Conservation (phyloP, 2,797 vertebrate genomes). For the Cercopithecus diana region DNA sequence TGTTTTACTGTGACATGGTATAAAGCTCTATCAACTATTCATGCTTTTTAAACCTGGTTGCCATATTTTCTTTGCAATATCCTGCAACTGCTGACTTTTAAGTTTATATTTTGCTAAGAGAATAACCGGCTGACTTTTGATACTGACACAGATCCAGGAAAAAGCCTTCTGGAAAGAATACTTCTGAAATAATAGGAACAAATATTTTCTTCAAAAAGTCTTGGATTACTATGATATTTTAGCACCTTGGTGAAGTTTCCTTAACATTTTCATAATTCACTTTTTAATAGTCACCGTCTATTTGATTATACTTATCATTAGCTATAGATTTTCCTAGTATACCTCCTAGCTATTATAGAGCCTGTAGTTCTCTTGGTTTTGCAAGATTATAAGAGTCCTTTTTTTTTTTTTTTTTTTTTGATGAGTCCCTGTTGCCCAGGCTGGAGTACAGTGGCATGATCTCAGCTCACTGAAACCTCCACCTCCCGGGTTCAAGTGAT, state of each 20-base stretch:
- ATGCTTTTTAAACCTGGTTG: background rate
- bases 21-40: background rate
- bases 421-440: background rate
- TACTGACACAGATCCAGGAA: conserved; percentile 36
- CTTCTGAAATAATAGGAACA: conserved; percentile 50
- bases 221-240: conserved; percentile 14
- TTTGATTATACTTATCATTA: background rate
- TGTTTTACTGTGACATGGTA: background rate
- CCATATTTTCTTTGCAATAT: conserved; percentile 48
- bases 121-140: conserved; percentile 41
- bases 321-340: background rate
- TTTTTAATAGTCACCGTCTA: background rate
- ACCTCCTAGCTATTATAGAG: background rate
- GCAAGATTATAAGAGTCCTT: background rate
- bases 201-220: conserved; percentile 8
- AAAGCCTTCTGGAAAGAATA: conserved; percentile 23
- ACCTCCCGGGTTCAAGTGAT: too few relatives aligned
- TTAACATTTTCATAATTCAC: conserved; percentile 7
- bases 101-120: conserved; percentile 65
- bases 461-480: background rate
- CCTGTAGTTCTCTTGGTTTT: background rate
- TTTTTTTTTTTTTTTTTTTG: too few relatives aligned
- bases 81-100: conserved; percentile 70
- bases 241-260: conserved; percentile 23
- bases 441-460: background rate